These are phyloP conservation scores for Belgica antarctica DNA, from an alignment of 2,888 invertebrate genomes.

Conservation along the genomic window DNA sequence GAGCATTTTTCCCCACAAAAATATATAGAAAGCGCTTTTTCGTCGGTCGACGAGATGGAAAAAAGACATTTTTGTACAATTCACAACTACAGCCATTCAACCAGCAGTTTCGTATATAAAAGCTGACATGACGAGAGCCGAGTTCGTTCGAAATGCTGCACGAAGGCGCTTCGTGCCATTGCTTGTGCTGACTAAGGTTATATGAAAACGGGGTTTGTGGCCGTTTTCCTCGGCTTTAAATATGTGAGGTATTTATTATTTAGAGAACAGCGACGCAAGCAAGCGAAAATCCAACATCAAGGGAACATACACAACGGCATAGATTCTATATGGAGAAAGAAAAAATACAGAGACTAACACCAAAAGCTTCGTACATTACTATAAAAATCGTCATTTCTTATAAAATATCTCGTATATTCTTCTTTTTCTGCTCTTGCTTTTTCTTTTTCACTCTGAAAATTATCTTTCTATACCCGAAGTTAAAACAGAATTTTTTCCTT, in stretches of 20 bases:
- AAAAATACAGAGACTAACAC: constrained; percentile 39
- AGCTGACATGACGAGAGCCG: constrained; percentile 31
- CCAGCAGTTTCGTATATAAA: constrained; percentile 33
- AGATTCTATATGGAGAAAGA: constrained; percentile 34
- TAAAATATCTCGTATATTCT: constrained; percentile 43
- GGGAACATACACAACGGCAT: constrained; percentile 39
- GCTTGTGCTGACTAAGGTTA: constrained; percentile 19
- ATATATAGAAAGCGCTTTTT: constrained; percentile 43
- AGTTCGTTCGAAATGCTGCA: background rate
- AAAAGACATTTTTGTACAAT: constrained; percentile 42
- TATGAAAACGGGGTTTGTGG: constrained; percentile 35
- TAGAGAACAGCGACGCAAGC: constrained; percentile 44
- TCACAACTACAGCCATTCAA: constrained; percentile 39
- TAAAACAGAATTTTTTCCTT: constrained; percentile 33
- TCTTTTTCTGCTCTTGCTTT: constrained; percentile 39
- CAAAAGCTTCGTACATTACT: constrained; percentile 27
- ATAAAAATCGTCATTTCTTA: constrained; percentile 44
- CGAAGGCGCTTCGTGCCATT: constrained; percentile 5
- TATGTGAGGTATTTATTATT: constrained; percentile 43
- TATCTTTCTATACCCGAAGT: constrained; percentile 37
- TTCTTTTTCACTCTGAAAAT: constrained; percentile 38
- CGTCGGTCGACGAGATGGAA: too few relatives aligned
- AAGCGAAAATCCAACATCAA: constrained; percentile 44
- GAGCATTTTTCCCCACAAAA: constrained; percentile 42
- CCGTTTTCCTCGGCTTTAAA: constrained; percentile 39